phyloP scores from a whole-genome alignment of 2,888 invertebrate species.

The Cyaniris semiargus region DNA sequence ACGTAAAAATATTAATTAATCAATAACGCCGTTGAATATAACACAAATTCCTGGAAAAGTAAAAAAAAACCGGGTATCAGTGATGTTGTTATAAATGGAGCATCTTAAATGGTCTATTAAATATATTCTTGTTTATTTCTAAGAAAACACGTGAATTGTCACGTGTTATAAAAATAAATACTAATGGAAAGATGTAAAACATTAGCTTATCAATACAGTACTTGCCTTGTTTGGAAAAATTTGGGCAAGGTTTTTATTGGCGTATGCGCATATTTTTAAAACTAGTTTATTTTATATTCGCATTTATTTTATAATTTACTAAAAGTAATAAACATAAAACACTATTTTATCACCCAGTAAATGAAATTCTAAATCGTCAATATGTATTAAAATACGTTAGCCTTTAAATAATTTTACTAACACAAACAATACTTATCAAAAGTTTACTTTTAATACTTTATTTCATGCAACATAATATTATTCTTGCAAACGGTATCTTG shows the following conservation, averaged over 20 bases:
- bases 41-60: neutral
- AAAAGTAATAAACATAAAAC: slow-evolving; percentile 1
- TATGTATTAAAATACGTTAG: neutral
- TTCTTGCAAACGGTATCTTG: neutral
- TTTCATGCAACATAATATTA: neutral
- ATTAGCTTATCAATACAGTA: neutral
- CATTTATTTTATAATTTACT: neutral
- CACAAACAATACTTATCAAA: neutral
- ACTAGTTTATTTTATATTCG: slow-evolving; percentile 10
- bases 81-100: neutral
- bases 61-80: neutral
- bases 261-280: slow-evolving; percentile 8
- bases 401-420: neutral
- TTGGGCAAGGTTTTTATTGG: neutral
- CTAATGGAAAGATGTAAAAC: neutral
- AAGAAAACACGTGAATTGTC: neutral
- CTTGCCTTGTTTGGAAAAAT: neutral
- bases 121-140: neutral
- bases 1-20: neutral
- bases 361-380: neutral
- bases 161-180: neutral
- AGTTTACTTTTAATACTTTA: neutral
- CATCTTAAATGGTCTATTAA: no score
- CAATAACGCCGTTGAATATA: neutral
- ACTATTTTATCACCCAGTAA: neutral